phyloP scores from a whole-genome alignment of 2,888 invertebrate species.

The Syrphus vitripennis region DNA sequence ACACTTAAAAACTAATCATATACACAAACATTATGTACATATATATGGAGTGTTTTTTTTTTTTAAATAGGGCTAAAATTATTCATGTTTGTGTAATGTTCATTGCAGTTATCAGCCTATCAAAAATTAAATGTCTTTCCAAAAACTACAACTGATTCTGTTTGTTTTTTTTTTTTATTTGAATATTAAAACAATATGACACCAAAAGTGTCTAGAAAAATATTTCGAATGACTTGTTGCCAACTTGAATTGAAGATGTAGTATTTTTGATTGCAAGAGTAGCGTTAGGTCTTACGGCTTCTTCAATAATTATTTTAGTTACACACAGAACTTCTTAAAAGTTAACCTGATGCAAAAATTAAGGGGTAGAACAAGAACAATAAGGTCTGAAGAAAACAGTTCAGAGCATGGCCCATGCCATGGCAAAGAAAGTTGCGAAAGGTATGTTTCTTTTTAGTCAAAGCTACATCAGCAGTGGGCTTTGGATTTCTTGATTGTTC shows the following conservation, averaged over 20 bases:
- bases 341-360: constrained; percentile 15
- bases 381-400: background rate
- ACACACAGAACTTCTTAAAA: constrained; percentile 28
- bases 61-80: background rate
- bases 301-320: constrained; percentile 40
- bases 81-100: background rate
- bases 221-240: background rate
- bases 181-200: too few relatives aligned
- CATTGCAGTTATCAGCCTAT: constrained; percentile 25
- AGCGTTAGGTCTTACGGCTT: constrained; percentile 26
- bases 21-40: background rate
- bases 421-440: constrained; percentile 4
- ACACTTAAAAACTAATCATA: background rate
- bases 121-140: constrained; percentile 16
- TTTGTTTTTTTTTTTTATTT: too few relatives aligned
- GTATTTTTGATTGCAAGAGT: background rate
- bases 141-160: background rate
- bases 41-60: constrained; percentile 5
- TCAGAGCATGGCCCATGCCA: background rate
- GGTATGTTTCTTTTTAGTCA: background rate
- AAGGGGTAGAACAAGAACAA: constrained; percentile 26
- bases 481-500: constrained; percentile 32
- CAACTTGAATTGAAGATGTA: background rate
- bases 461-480: background rate
- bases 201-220: background rate